phyloP scores from a whole-genome alignment of 2,113 vertebrate species.

The Morone saxatilis region DNA sequence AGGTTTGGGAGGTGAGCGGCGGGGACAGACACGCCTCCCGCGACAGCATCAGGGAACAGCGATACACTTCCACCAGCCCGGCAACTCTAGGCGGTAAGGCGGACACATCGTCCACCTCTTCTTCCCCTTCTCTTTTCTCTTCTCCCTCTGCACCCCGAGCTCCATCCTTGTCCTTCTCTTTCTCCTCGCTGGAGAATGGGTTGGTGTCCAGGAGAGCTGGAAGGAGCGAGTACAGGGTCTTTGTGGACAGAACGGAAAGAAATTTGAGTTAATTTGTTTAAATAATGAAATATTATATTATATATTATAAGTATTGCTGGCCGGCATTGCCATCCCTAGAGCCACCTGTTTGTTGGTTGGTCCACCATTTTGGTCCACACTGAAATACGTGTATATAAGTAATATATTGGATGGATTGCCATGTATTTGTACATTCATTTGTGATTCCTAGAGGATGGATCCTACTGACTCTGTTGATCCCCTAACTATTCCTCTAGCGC shows the following conservation, averaged over 20 bases:
- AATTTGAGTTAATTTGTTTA: constrained; percentile 4
- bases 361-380: too few relatives aligned
- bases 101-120: constrained; percentile 82
- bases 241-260: constrained; percentile 46
- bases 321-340: too few relatives aligned
- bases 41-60: constrained; percentile 89
- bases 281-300: neutral
- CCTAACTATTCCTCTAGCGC: neutral
- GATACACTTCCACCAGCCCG: constrained; percentile 90
- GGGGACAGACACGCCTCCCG: constrained; percentile 90
- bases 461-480: neutral
- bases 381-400: too few relatives aligned
- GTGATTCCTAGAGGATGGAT: neutral
- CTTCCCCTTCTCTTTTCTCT: constrained; percentile 62
- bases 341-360: too few relatives aligned
- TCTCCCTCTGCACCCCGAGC: constrained; percentile 55
- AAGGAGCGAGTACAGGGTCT: constrained; percentile 94
- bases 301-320: too few relatives aligned
- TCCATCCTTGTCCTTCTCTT: constrained; percentile 78
- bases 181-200: constrained; percentile 88
- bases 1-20: constrained; percentile 93
- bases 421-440: neutral
- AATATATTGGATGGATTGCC: neutral
- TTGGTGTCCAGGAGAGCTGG: constrained; percentile 92
- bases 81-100: constrained; percentile 88